Percentiles rank a stretch among this genome's conserved stretches.
Conservation (phyloP, 2,113 vertebrate genomes). For the Xyrauchen texanus region DNA sequence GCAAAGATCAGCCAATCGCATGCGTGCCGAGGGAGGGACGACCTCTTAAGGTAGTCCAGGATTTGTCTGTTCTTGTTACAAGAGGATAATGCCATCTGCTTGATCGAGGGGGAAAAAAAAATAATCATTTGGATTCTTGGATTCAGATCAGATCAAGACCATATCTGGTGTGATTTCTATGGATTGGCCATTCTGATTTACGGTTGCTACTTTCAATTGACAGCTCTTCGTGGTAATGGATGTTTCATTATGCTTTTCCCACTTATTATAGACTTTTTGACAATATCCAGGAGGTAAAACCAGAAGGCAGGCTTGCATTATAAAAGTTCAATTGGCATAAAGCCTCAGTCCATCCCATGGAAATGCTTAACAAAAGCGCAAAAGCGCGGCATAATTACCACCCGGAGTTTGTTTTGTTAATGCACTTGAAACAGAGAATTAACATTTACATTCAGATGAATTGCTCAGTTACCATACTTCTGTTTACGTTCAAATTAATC, state of each 20-base stretch:
- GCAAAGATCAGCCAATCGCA: slow-evolving; percentile 82
- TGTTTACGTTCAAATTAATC: slow-evolving; percentile 57
- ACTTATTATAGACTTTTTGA: not conserved
- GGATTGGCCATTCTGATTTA: not conserved
- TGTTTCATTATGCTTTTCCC: not conserved
- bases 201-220: not conserved
- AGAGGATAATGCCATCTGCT: slow-evolving; percentile 5
- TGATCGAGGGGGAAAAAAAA: not conserved
- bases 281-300: not conserved
- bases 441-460: slow-evolving; percentile 56
- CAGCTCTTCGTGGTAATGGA: too few species aligned
- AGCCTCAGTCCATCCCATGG: not conserved
- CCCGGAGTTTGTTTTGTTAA: slow-evolving; percentile 48
- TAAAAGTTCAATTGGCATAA: not conserved
- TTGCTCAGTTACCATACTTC: slow-evolving; percentile 53
- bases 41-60: slow-evolving; percentile 84
- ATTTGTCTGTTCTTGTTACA: not conserved
- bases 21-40: slow-evolving; percentile 77
- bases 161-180: not conserved
- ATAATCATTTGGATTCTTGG: slow-evolving; percentile 20
- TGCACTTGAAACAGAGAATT: slow-evolving; percentile 50
- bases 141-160: too few species aligned
- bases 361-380: slow-evolving; percentile 41
- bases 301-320: not conserved
- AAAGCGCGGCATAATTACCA: slow-evolving; percentile 35